Conservation (phyloP, 2,888 invertebrate species). For the Alentia gelatinosa region DNA sequence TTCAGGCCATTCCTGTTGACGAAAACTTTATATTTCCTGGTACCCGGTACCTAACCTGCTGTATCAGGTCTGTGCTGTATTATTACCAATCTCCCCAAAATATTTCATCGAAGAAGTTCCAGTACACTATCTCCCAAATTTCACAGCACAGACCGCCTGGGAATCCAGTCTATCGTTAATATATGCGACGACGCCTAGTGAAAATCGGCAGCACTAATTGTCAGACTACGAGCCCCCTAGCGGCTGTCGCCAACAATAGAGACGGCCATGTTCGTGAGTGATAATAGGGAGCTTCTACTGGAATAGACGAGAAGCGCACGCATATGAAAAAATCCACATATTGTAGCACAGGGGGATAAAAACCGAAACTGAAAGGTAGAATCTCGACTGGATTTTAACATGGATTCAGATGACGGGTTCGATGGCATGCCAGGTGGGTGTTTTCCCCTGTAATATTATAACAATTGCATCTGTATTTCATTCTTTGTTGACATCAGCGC, state of each 20-base stretch:
- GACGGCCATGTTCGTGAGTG: not conserved
- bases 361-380: not conserved
- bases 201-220: not conserved
- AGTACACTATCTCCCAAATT: too few species aligned
- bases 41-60: too few species aligned
- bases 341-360: not conserved
- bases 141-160: not conserved
- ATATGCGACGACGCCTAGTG: not conserved
- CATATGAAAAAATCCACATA: not conserved
- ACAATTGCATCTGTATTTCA: not conserved
- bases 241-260: too few species aligned
- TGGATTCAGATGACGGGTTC: conserved; percentile 38
- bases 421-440: conserved; percentile 35
- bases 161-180: not conserved
- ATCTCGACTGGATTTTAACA: not conserved
- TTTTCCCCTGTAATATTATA: not conserved
- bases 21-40: too few species aligned
- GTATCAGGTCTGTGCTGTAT: too few species aligned
- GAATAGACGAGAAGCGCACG: not conserved
- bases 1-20: too few species aligned
- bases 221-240: not conserved
- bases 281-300: not conserved
- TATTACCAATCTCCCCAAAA: not conserved
- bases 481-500: conserved; percentile 18
- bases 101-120: too few species aligned